Base-by-base conservation (phyloP, 2,113 vertebrate species). In the Anhinga anhinga region DNA sequence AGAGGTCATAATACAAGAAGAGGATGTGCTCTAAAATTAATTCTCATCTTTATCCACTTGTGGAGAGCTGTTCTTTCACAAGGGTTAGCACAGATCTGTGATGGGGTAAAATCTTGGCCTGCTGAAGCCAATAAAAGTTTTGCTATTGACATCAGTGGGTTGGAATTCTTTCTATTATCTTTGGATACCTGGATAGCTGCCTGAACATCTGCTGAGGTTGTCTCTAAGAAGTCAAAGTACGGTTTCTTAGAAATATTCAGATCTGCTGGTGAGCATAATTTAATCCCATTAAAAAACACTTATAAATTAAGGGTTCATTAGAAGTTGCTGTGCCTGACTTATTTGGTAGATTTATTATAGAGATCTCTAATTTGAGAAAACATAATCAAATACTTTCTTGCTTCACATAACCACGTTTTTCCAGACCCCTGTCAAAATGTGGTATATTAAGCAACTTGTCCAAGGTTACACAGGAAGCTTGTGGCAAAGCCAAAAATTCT, bases 81-180 rank as follows among this genome's bases (percentile, higher is more conserved):
- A 55, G 40, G 16, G 16, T 78, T 67, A 82, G 74, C 40, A 44
- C 15, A 56, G 69, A 78, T 34, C 22, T 70, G 59, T n/a, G 72
- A 45, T 0, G 1, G 44, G n/a, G 47, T 88, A 84, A 89, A 82
- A 88, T 56, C 65, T n/a, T 90, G 92, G 80, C 65, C 52, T 84
- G 78, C 18, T 3, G 7, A 86, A 93, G 55, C 67, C 47, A 80
- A 19, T n/a, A 76, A 6, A 86, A 80, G 44, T 65, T 95, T 78
- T 94, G 52, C 66, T 82, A 53, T 34, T 93, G 89, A 91, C 6
- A 15, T 94, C 56, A 93, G 13, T 42, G 61, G 15, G 49, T 7
- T 94, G 74, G 81, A 96, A 96, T 96, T 87, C 59, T 61, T 79
- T 81, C 88, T 61, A 15, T 66, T 94, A 66, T 80, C 88, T 94